phyloP scores from a whole-genome alignment of 2,797 vertebrate genomes.

The Sebastes jordani region DNA sequence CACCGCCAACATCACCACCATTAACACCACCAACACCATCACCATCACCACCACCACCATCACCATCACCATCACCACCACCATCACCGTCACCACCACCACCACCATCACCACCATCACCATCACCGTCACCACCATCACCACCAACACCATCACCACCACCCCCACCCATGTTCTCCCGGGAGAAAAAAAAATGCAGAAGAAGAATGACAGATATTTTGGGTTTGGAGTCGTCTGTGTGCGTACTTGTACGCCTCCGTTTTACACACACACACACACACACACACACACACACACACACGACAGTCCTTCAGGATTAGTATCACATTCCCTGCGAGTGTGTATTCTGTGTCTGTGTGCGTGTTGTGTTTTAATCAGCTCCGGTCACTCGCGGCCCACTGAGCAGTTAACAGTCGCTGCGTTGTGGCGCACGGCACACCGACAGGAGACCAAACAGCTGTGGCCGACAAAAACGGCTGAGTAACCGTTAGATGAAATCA shows the following conservation, averaged over 20 bases:
- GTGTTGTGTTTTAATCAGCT: conserved; percentile 51
- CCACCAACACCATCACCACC: neutral
- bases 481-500: conserved; percentile 38
- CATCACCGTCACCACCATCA: rapidly evolving
- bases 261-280: conserved; percentile 12
- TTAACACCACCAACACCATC: rapidly evolving
- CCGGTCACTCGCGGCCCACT: conserved; percentile 51
- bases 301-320: conserved; percentile 38
- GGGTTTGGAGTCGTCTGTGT: conserved; percentile 5
- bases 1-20: rapidly evolving
- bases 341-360: neutral
- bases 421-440: conserved; percentile 40
- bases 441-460: conserved; percentile 63
- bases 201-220: conserved; percentile 28
- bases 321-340: conserved; percentile 34
- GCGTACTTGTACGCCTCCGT: conserved; percentile 34
- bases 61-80: rapidly evolving
- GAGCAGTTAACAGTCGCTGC: conserved; percentile 52
- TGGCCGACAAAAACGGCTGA: conserved; percentile 48
- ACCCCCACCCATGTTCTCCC: conserved; percentile 7
- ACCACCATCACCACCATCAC: rapidly evolving
- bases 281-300: conserved; percentile 9
- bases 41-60: rapidly evolving
- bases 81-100: too few species aligned
- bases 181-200: neutral